Base-by-base conservation (phyloP, 2,888 invertebrate species). In the Drosophila melanosoma region DNA sequence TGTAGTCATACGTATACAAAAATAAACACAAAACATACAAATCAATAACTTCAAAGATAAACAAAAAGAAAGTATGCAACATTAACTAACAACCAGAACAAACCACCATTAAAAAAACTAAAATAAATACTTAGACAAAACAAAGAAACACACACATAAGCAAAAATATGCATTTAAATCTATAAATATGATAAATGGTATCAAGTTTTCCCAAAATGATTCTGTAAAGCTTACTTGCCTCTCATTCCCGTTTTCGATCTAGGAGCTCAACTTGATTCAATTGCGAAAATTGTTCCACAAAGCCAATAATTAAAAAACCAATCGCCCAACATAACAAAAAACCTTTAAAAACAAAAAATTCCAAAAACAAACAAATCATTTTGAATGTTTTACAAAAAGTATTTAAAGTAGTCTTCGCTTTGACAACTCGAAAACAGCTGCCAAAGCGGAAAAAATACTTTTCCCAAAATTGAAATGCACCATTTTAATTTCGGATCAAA, bases 181-280 rank as follows among this genome's bases (percentile, higher is more conserved):
- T 71, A 81, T 78, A 82, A 85, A 73, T 79, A 83, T 81, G 56
- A 81, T 35, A 82, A 86, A 91, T 90, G 91, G 91, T 92, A 92
- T 92, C 92, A 92, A 92, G 92, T 92, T 92, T 92, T 92, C 92
- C 92, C 91, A 91, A 92, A 90, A 92, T 79, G 90, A 92, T 92
- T 92, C 91, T 89, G 91, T 91, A 91, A 90, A 92, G 92, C 92
- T 92, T 92, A 92, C 92, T 92, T 92, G 92, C 92, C 92, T 92
- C 92, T 92, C 92, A 92, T 92, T 92, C 92, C 92, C 92, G 92
- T 92, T 92, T 92, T 92, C 92, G 92, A 92, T 92, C 92, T 92
- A 92, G 91, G 92, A 92, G 92, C 92, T 92, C 92, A 91, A 92
- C 92, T 92, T 92, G 92, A 92, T 92, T 92, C 92, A 92, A 92